phyloP scores from a whole-genome alignment of 2,888 invertebrate genomes.

The Priocnemis perturbator region DNA sequence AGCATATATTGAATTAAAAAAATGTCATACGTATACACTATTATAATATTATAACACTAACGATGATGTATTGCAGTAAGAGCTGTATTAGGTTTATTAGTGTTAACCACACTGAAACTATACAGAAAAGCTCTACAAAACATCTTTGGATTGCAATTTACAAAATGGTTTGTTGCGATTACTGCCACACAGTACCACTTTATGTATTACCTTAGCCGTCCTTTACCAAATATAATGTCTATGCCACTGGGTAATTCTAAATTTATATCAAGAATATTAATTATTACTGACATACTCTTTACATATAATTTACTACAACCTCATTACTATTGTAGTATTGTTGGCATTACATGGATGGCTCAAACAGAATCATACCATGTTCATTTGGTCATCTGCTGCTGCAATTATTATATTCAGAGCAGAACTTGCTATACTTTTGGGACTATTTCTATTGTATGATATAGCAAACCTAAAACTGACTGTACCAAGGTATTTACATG shows the following conservation, averaged over 20 bases:
- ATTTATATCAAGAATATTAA: neutral
- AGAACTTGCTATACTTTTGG: conserved; percentile 91
- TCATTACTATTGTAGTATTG: conserved; percentile 81
- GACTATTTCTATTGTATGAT: conserved; percentile 89
- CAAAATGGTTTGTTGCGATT: conserved; percentile 88
- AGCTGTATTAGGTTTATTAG: conserved; percentile 84
- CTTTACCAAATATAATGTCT: conserved; percentile 96
- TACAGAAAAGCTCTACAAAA: conserved; percentile 85
- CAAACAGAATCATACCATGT: conserved; percentile 83
- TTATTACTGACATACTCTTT: neutral
- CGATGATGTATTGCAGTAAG: conserved; percentile 81
- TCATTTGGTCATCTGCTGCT: conserved; percentile 90
- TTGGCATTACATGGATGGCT: conserved; percentile 92
- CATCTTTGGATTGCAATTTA: conserved; percentile 86
- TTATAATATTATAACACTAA: conserved; percentile 13
- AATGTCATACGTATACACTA: neutral
- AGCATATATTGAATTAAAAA: conserved; percentile 24
- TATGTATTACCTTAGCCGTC: conserved; percentile 95
- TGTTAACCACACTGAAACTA: conserved; percentile 85
- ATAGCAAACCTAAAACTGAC: conserved; percentile 83
- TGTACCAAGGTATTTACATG: conserved; percentile 79
- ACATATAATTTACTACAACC: neutral
- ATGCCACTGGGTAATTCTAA: conserved; percentile 86
- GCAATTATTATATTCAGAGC: conserved; percentile 93
- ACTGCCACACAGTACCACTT: conserved; percentile 98